phyloP scores from a whole-genome alignment of 1,140 invertebrate species.

The Rhagoletis pomonella region DNA sequence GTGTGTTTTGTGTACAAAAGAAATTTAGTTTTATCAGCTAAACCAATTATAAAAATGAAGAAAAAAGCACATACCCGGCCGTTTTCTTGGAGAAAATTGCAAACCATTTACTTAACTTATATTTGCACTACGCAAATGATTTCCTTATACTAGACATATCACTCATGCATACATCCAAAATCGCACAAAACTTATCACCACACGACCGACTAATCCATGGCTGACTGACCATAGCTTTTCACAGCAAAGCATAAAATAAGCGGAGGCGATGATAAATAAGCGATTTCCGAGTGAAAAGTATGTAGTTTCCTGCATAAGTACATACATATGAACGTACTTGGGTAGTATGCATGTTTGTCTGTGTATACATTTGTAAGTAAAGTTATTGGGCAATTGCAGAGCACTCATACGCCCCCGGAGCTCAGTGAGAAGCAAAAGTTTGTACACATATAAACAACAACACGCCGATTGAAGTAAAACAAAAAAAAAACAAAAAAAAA shows the following conservation, averaged over 20 bases:
- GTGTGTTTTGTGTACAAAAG: neutral
- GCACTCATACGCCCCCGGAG: slow-evolving; percentile 18
- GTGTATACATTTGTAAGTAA: neutral
- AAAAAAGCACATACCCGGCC: neutral
- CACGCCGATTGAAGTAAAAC: neutral
- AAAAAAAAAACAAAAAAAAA: neutral
- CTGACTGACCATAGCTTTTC: neutral
- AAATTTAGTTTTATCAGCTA: neutral
- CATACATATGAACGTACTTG: neutral
- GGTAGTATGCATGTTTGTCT: neutral
- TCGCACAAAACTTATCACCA: slow-evolving; percentile 1
- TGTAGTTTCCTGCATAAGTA: neutral
- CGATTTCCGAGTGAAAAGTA: neutral
- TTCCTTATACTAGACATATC: neutral
- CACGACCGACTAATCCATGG: neutral
- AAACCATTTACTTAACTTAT: neutral
- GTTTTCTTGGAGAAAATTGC: neutral
- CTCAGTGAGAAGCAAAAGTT: no score
- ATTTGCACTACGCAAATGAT: neutral
- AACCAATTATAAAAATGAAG: neutral
- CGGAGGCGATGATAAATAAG: neutral
- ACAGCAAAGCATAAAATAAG: neutral
- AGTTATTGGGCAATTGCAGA: neutral
- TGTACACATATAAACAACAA: neutral
- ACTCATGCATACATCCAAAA: neutral